Percentiles rank a stretch among this genome's conserved stretches.
Conservation (phyloP, 2,113 vertebrate species). For the Psophia crepitans region DNA sequence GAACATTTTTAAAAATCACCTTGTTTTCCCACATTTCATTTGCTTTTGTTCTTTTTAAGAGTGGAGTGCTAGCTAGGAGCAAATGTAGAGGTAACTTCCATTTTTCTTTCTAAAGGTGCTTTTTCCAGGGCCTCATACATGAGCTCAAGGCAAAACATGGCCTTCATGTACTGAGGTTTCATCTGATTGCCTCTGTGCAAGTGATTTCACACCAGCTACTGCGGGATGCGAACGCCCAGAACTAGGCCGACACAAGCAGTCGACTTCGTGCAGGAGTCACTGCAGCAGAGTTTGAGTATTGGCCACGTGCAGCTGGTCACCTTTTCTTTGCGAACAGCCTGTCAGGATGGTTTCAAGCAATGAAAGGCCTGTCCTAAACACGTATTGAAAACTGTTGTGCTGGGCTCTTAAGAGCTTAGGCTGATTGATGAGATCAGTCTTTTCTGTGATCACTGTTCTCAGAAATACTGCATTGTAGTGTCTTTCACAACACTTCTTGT, state of each 20-base stretch:
- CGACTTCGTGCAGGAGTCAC: neutral
- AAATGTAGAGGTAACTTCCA: neutral
- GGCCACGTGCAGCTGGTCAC: neutral
- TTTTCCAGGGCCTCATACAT: neutral
- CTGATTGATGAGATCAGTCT: neutral
- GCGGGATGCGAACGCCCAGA: neutral
- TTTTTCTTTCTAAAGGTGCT: neutral
- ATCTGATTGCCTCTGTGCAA: neutral
- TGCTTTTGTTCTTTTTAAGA: neutral
- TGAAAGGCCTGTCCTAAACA: neutral
- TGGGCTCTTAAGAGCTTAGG: neutral
- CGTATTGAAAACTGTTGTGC: neutral
- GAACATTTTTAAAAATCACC: neutral
- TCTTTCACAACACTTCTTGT: neutral
- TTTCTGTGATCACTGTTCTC: neutral
- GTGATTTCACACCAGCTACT: neutral
- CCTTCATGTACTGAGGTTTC: neutral
- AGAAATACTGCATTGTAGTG: neutral
- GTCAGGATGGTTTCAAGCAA: neutral
- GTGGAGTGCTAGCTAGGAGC: neutral
- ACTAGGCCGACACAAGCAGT: neutral
- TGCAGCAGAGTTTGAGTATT: neutral
- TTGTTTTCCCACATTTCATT: neutral
- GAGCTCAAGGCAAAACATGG: neutral
- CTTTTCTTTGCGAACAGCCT: neutral